Conservation (phyloP, 2,113 vertebrate genomes). For the Leuciscus idus region DNA sequence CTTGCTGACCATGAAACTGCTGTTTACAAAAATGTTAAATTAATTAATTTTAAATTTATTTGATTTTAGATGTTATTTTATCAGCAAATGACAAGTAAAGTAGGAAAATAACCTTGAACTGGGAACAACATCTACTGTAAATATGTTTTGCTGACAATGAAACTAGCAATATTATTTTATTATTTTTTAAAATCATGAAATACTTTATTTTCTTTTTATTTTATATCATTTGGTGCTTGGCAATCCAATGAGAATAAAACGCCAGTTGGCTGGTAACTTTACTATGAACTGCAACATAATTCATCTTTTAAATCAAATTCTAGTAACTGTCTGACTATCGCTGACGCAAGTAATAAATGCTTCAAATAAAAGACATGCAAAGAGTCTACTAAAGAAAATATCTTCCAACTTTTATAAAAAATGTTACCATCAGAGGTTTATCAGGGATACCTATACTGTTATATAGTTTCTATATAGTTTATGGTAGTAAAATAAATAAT, state of each 20-base stretch:
- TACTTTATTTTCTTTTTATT: no score
- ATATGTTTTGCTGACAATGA: neutral
- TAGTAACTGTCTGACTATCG: neutral
- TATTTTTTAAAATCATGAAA: neutral
- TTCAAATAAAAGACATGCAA: neutral
- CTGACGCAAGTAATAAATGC: neutral
- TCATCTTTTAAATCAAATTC: neutral
- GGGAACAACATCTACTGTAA: neutral
- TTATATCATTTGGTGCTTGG: neutral
- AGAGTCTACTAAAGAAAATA: neutral
- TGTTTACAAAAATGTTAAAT: no score
- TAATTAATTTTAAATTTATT: no score
- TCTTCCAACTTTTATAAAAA: neutral
- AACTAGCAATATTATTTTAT: neutral
- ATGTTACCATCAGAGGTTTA: neutral
- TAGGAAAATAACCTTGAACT: neutral
- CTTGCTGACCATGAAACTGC: no score
- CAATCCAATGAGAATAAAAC: neutral
- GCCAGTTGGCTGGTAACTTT: neutral
- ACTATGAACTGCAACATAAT: neutral
- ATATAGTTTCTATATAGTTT: neutral
- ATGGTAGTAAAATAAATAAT: neutral
- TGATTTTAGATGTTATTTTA: neutral
- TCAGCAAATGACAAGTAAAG: neutral
- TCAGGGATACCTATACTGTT: neutral